Evolutionary conservation across 2,113 vertebrate species (phyloP).

Genomic region (Cottus gobio): DNA sequence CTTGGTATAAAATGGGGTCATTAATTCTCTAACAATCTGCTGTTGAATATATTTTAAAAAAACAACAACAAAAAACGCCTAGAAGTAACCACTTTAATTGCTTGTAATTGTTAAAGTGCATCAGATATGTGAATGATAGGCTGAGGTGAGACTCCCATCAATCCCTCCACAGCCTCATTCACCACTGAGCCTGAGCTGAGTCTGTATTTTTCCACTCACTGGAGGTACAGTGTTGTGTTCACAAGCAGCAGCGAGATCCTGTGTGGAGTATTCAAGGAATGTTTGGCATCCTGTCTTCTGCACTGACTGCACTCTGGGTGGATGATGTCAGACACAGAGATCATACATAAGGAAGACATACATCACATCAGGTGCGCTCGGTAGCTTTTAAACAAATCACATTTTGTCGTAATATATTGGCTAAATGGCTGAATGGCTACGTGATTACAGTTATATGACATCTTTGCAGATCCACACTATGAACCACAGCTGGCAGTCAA

Average conservation of each 20-base stretch:
- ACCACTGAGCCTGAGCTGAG: conserved; percentile 35
- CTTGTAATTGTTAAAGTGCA: not conserved
- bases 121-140: conserved; percentile 1
- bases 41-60: not conserved
- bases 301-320: conserved; percentile 35
- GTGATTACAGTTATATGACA: not conserved
- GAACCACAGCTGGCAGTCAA: not conserved
- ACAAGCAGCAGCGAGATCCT: conserved; percentile 73
- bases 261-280: conserved; percentile 76
- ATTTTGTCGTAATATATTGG: not conserved
- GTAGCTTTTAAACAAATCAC: not conserved
- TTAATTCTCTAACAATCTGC: not conserved
- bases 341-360: conserved; percentile 23
- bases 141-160: not conserved
- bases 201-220: conserved; percentile 77
- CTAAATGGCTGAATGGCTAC: not conserved
- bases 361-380: conserved; percentile 14
- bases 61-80: too few relatives aligned
- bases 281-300: conserved; percentile 69
- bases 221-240: conserved; percentile 59
- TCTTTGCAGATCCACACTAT: not conserved
- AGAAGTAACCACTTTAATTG: not conserved
- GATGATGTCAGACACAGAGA: conserved; percentile 72
- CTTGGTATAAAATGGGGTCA: not conserved
- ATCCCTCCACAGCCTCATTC: conserved; percentile 16